Conservation (phyloP, 2,888 invertebrate genomes). For the Ephialtes manifestator region DNA sequence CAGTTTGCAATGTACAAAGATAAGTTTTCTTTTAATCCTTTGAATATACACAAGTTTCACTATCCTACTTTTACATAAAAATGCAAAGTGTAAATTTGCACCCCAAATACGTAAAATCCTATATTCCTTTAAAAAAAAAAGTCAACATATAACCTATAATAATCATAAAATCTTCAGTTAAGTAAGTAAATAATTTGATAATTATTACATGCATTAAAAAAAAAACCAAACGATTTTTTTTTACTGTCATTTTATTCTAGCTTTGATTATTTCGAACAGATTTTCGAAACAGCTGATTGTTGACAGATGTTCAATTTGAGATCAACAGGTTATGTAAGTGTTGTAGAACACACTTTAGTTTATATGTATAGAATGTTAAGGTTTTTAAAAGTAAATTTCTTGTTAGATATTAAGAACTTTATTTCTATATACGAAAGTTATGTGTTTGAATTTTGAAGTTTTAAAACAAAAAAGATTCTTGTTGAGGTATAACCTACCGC, state of each 20-base stretch:
- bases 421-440: not conserved
- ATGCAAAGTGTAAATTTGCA: not conserved
- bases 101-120: not conserved
- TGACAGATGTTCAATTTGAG: not conserved
- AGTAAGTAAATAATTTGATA: not conserved
- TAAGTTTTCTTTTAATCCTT: too few species aligned
- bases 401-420: not conserved
- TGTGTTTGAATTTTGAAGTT: not conserved
- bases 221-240: not conserved
- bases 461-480: not conserved
- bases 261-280: not conserved
- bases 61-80: too few species aligned
- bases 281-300: conserved; percentile 8
- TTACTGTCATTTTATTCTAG: not conserved
- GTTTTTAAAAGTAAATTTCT: not conserved
- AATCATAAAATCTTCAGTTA: not conserved
- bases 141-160: conserved; percentile 4
- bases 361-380: not conserved
- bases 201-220: not conserved
- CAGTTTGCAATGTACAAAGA: too few species aligned
- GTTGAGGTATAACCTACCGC: not conserved
- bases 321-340: conserved; percentile 7
- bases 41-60: too few species aligned
- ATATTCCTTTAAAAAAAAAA: not conserved
- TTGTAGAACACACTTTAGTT: not conserved